A percentile compares a stretch with the other conserved stretches of the same genome.
These are phyloP conservation scores for Pachymerium ferrugineum DNA, from an alignment of 2,888 invertebrate genomes.

Conservation along the genomic window DNA sequence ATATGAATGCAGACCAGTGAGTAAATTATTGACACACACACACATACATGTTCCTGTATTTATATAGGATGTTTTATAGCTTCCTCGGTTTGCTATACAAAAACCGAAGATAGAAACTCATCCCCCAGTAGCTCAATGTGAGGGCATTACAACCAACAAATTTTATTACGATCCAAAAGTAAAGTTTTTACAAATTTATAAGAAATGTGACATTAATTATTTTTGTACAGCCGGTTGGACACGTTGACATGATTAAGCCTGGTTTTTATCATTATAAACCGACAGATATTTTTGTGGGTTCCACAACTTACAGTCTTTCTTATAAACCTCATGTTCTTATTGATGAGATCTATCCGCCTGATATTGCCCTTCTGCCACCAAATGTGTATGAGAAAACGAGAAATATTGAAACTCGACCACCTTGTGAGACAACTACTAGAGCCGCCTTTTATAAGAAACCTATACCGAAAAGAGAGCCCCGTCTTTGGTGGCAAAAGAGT, in stretches of 20 bases:
- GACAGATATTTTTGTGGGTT: neutral
- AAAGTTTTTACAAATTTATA: neutral
- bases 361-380: neutral
- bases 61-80: neutral
- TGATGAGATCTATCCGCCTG: neutral
- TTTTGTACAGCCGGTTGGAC: neutral
- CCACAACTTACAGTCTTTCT: neutral
- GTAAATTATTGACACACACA: neutral
- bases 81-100: neutral
- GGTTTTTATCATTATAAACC: neutral
- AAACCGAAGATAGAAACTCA: neutral
- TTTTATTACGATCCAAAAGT: neutral
- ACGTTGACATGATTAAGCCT: neutral
- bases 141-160: neutral
- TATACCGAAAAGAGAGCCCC: neutral
- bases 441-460: neutral
- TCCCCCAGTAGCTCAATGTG: neutral
- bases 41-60: too few relatives aligned
- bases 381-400: neutral
- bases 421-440: neutral
- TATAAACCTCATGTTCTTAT: neutral
- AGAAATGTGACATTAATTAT: neutral
- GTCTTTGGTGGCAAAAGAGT: neutral
- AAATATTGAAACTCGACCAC: neutral
- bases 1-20: neutral